Base-by-base conservation (phyloP, 2,888 invertebrate species). In the Tryphoninae sp. region DNA sequence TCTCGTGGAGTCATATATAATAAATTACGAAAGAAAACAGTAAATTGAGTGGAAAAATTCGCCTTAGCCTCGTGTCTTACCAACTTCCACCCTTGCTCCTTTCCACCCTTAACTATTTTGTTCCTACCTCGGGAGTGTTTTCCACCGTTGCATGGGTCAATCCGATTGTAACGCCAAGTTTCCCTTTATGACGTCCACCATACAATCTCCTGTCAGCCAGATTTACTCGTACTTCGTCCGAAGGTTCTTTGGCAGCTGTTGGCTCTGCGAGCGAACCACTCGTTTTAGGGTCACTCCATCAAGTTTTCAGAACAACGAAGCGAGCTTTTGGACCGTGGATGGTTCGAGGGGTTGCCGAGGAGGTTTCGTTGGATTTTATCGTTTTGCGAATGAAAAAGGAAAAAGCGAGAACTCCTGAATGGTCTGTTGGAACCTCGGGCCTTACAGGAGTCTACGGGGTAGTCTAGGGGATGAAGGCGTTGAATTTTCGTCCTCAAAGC, bases 241-340 rank as follows among this genome's bases (percentile, higher is more conserved):
- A 45, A 59, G 51, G 58, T 67, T 65, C 69, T 59, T 67, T 67
- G 11, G 64, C 45, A 71, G 59, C 64, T 64, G 64, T 71, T 69
- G 74, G 69, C 75, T 42, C 55, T 42, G 61, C 26, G 7, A 9
- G 26, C 16, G 64, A 9, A 45, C 49, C 40, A 55, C 33, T 23
- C 64, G 58, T 65, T 64, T 75, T 53, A 53, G 65, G 71, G 75
- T 75, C 80, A 65, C 80, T 75, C 55, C 64, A 80, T 80, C 75
- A 80, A 65, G 23, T 75, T 75, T 69, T 23, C 75, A 64, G 40
- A 71, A 75, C 51, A 62, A 22, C 53, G 8, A n/a, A 19, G n/a
- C 40, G 40, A 64, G 51, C 22, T 26, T 1, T 53, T 45, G 7
- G 8, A 16, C 45, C 26, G 9, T 33, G 2, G n/a, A 11, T 22